Evolutionary conservation across 2,888 invertebrate species (phyloP).

Genomic region (Dorcus parallelipipedus): DNA sequence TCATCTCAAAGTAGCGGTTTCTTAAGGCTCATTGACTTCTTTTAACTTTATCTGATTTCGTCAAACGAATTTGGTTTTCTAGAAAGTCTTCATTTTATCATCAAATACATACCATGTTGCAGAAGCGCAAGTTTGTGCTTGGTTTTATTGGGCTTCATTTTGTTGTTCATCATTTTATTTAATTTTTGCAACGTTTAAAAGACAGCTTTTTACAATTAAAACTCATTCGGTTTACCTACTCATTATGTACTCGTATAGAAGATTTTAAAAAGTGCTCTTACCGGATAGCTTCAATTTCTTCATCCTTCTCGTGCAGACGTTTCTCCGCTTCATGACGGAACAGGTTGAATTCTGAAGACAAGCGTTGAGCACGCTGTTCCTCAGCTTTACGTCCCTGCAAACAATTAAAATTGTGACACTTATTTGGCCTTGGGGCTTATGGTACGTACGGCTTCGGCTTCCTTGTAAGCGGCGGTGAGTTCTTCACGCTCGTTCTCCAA

Average conservation of each 20-base stretch:
- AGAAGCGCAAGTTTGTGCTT: no score
- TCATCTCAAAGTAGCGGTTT: no score
- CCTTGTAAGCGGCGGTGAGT: constrained; percentile 95
- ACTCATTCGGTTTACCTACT: neutral
- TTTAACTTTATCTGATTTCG: no score
- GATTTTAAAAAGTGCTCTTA: constrained; percentile 52
- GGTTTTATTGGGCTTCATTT: no score
- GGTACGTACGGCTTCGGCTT: constrained; percentile 91
- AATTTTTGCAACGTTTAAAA: neutral
- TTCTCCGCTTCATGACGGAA: constrained; percentile 97
- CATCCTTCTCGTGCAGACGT: constrained; percentile 96
- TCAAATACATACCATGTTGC: no score
- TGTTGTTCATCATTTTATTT: no score
- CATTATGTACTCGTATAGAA: no score
- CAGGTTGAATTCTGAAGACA: constrained; percentile 88
- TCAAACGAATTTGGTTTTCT: no score
- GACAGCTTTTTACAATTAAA: no score
- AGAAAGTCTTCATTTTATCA: no score
- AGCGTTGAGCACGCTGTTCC: constrained; percentile 91
- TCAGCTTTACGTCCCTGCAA: constrained; percentile 90
- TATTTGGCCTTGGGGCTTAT: neutral
- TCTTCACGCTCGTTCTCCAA: constrained; percentile 99
- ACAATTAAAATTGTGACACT: neutral
- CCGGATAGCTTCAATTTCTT: constrained; percentile 97
- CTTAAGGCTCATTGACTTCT: no score